Evolutionary conservation across 2,797 vertebrate species (phyloP), one percentile per base, ranked within the genome.

Genomic region (Hippoglossus hippoglossus): DNA sequence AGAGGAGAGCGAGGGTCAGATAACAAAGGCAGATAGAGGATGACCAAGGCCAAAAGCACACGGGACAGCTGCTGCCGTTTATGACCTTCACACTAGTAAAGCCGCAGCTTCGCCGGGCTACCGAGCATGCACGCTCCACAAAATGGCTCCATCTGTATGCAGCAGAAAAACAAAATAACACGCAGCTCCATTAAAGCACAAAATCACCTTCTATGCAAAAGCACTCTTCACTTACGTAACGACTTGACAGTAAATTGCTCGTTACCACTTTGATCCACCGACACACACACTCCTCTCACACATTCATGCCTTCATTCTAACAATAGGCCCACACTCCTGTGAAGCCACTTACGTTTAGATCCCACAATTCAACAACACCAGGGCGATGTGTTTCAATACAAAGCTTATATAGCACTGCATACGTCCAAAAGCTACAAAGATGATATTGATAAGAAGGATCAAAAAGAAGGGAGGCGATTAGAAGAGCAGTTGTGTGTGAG

Each of bases 251-350:
- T 87, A 88, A 59, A 92, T 89, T 90, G 91, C 87, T 92, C 81
- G 66, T 92, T 91, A 91, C 81, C 63, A 46, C 87, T 90, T 88
- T 90, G 88, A 91, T 89, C 89, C 91, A 89, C 89, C 90, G 80
- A 81, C 84, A 91, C 91, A 90, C 85, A 82, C 77, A 72, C 89
- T 83, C 81, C 82, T 86, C 88, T 87, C 82, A 75, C 77, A 86
- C 84, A 72, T 81, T 88, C 81, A 83, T 83, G 81, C 83, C 70
- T 77, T 74, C 63, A 72, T 58, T 87, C 84, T 80, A 89, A 88
- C 90, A 91, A 87, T 86, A 88, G 84, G 77, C 83, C 84, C n/a
- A 53, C 75, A 85, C 82, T 86, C 60, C 53, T 69, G 64, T 57
- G 5, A 8, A 87, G 71, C 79, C 76, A 84, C 84, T 88, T 65